A percentile compares a stretch with the other conserved stretches of the same genome.
Evolutionary conservation across 2,888 invertebrate species (phyloP).

Genomic region (Cephus runcator): DNA sequence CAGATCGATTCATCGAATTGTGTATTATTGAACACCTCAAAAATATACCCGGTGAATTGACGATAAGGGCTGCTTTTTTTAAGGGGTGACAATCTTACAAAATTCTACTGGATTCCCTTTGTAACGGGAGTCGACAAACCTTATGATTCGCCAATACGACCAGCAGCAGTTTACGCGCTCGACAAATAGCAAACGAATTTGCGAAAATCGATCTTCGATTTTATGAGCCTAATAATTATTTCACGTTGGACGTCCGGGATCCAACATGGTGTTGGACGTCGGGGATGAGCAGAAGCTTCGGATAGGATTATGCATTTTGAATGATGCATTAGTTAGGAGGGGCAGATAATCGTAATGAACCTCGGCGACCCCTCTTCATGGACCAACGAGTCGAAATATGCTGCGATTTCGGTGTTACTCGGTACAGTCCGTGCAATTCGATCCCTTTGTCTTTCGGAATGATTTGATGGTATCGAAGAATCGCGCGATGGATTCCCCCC

Average conservation of each 20-base stretch:
- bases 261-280: conserved; percentile 27
- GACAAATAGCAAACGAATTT: no score
- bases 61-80: background rate
- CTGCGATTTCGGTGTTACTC: conserved; percentile 13
- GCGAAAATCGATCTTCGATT: background rate
- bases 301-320: conserved; percentile 59
- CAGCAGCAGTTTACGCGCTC: background rate
- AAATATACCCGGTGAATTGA: background rate
- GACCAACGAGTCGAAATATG: conserved; percentile 58
- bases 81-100: background rate
- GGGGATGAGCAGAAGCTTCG: conserved; percentile 28
- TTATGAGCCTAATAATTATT: background rate
- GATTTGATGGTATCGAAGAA: background rate
- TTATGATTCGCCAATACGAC: background rate
- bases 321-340: conserved; percentile 57
- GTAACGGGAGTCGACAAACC: background rate
- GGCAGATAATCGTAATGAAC: conserved; percentile 60
- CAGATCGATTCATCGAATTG: background rate
- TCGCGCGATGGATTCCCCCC: background rate
- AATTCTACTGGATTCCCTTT: background rate
- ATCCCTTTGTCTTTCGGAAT: background rate
- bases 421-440: conserved; percentile 1
- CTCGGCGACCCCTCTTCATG: conserved; percentile 51
- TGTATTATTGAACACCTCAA: background rate
- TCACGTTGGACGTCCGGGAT: no score